Evolutionary conservation across 1,140 invertebrate genomes (phyloP), one percentile per base, ranked within the genome.

Genomic region (Cyclina sinensis): DNA sequence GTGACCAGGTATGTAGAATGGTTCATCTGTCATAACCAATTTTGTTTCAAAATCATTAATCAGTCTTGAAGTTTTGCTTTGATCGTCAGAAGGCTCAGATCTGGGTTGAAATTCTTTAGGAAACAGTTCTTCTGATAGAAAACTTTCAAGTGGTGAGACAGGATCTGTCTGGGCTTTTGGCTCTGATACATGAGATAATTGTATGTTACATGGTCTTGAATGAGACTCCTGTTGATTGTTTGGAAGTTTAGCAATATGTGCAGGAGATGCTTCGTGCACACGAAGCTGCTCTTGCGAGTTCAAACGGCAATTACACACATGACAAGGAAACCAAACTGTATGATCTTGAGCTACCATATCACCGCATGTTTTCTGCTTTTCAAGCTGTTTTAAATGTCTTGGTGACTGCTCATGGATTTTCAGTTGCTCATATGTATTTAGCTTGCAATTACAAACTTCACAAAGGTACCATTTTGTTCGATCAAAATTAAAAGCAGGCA

Each of bases 381-480:
- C 46, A 1, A 51, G 48, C 21, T 78, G 74, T 78, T 78, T 51
- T 24, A 78, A 80, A 79, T 94, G 93, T 32, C 84, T 91, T 1
- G 90, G 90, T 81, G 90, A 91, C n/a, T 84, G 65, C 35, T 90
- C 76, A 84, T 94, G 93, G 14, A 89, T 80, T 37, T 68, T 46
- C 16, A 93, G 79, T 59, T 94, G 93, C 80, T 93, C 91, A 1
- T 16, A 21, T 5, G 92, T 92, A 83, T 94, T 93, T 7, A 94
- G 37, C 12, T 48, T 76, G 46, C 90, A 91, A 27, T 90, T 85
- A 80, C 93, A 94, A 32, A 92, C 81, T 7, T 92, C 81, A 91
- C 93, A 94, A 7, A 54, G n/a, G 62, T 86, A 88, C 92, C 92
- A 93, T 0, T 87, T 79, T 51, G 91, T 81, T 35, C 16, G 65